phyloP scores from a whole-genome alignment of 2,888 invertebrate species.

The Plebejus argus region DNA sequence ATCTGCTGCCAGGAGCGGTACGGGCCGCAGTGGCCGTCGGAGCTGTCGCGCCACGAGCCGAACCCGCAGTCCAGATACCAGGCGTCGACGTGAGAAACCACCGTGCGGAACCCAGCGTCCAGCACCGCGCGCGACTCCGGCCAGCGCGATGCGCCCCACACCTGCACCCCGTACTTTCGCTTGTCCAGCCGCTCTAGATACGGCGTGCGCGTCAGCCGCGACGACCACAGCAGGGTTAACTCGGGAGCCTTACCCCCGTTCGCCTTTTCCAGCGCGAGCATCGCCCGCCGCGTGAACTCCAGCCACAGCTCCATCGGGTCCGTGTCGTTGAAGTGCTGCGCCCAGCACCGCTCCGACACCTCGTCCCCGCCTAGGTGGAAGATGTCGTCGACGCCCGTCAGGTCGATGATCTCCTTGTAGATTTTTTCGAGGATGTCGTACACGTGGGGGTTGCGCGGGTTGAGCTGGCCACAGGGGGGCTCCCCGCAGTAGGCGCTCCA shows the following conservation, averaged over 20 bases:
- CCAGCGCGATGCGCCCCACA: conserved; percentile 92
- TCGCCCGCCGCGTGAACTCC: conserved; percentile 85
- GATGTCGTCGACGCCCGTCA: conserved; percentile 88
- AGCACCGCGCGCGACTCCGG: conserved; percentile 88
- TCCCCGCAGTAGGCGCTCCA: conserved; percentile 91
- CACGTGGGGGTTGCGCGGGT: conserved; percentile 89
- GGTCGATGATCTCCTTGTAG: conserved; percentile 86
- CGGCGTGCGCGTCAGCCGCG: conserved; percentile 87
- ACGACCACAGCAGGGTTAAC: conserved; percentile 87
- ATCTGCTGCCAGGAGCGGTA: conserved; percentile 94
- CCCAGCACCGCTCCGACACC: conserved; percentile 91
- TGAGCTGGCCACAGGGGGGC: conserved; percentile 92
- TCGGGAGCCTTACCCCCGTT: conserved; percentile 81
- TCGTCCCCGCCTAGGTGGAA: conserved; percentile 93
- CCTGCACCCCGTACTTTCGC: conserved; percentile 84
- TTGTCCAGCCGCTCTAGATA: conserved; percentile 82
- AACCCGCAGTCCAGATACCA: conserved; percentile 95
- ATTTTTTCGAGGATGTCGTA: conserved; percentile 87
- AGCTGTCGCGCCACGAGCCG: conserved; percentile 91
- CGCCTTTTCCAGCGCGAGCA: conserved; percentile 82
- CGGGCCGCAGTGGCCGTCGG: conserved; percentile 92
- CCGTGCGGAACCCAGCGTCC: conserved; percentile 88
- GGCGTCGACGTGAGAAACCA: conserved; percentile 92
- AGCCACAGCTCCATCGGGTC: conserved; percentile 90
- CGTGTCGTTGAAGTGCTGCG: conserved; percentile 86